Percentiles rank a stretch among this genome's conserved stretches.
Evolutionary conservation across 2,888 invertebrate genomes (phyloP).

Genomic region (Rotaria sp.): DNA sequence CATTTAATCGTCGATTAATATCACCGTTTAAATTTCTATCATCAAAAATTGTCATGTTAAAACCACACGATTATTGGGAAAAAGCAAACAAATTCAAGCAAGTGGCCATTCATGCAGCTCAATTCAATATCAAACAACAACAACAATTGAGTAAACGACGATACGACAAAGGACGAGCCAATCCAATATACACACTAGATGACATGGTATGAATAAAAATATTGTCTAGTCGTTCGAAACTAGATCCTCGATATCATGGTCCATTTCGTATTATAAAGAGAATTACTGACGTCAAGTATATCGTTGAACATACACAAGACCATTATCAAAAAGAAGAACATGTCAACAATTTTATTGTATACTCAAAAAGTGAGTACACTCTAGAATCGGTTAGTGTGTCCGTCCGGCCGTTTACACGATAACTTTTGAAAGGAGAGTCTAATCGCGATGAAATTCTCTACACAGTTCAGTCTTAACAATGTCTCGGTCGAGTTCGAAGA

Average conservation of each 20-base stretch:
- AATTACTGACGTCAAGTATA: neutral
- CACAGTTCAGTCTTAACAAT: no score
- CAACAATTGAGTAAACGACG: neutral
- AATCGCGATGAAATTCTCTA: no score
- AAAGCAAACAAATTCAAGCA: neutral
- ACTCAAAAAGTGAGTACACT: no score
- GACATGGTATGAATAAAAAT: neutral
- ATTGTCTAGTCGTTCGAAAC: neutral
- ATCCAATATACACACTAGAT: neutral
- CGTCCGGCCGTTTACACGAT: no score
- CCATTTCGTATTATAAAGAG: neutral
- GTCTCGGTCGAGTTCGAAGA: no score
- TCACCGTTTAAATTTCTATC: neutral
- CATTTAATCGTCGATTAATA: neutral
- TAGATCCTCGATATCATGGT: neutral
- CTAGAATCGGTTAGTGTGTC: no score
- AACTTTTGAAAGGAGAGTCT: no score
- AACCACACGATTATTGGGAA: neutral
- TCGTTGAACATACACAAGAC: neutral
- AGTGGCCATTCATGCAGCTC: neutral
- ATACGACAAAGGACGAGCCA: neutral
- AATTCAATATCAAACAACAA: neutral
- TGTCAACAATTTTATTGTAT: neutral
- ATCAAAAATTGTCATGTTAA: neutral
- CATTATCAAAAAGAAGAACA: neutral